A percentile compares a stretch with the other conserved stretches of the same genome.
Conservation (phyloP, 1,140 invertebrate species). For the Aradophagus sp. region DNA sequence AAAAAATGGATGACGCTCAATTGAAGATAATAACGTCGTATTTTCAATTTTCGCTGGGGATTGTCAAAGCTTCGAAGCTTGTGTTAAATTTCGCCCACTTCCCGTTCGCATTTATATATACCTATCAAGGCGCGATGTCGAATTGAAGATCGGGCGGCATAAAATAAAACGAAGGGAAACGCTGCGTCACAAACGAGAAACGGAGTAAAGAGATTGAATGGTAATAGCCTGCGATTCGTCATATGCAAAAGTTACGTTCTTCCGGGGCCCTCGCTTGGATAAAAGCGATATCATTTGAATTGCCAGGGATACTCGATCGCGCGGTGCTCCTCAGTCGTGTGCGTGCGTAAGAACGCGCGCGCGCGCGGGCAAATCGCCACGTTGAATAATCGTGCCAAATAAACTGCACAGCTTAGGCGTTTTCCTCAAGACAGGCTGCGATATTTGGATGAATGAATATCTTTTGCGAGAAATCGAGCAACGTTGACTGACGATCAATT, state of each 20-base stretch:
- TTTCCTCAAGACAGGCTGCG: constrained; percentile 29
- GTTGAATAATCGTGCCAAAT: constrained; percentile 46
- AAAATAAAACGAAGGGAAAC: constrained; percentile 59
- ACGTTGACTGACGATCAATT: constrained; percentile 38
- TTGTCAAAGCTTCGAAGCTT: constrained; percentile 21
- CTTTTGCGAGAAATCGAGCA: constrained; percentile 30
- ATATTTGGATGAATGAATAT: constrained; percentile 44
- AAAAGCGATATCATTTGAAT: constrained; percentile 51
- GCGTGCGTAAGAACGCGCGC: neutral
- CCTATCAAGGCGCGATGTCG: constrained; percentile 36
- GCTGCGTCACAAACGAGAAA: constrained; percentile 66
- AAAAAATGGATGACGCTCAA: constrained; percentile 35
- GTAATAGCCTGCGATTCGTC: constrained; percentile 73
- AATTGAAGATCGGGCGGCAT: constrained; percentile 46
- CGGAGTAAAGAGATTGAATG: constrained; percentile 69
- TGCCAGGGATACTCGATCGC: constrained; percentile 40
- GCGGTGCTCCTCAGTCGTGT: constrained; percentile 12
- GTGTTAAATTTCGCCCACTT: constrained; percentile 49
- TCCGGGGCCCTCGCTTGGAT: constrained; percentile 15
- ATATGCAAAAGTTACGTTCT: constrained; percentile 70
- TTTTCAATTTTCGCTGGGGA: constrained; percentile 44
- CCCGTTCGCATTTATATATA: constrained; percentile 43
- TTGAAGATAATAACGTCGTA: constrained; percentile 45
- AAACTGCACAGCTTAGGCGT: constrained; percentile 31
- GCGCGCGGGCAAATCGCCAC: constrained; percentile 10